Evolutionary conservation across 2,888 invertebrate species (phyloP).

Genomic region (Drosophila algonquin): DNA sequence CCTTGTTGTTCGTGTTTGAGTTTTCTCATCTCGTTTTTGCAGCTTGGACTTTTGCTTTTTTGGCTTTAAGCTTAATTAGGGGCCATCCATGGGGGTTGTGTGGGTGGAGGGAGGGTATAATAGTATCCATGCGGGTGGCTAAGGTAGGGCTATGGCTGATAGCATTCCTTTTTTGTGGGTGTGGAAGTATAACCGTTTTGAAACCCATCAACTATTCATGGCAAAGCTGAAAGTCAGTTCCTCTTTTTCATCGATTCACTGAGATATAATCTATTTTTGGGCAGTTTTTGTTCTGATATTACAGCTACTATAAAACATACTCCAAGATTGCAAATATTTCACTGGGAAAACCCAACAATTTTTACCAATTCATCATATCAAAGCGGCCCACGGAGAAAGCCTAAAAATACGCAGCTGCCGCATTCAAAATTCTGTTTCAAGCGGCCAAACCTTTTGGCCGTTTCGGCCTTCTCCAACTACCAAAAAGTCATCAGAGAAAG

Average conservation of each 20-base stretch:
- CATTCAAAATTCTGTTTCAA: constrained; percentile 69
- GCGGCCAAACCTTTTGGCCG: constrained; percentile 53
- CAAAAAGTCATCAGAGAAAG: constrained; percentile 27
- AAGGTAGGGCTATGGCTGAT: background rate
- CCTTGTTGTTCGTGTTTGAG: constrained; percentile 40
- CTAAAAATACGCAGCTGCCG: constrained; percentile 30
- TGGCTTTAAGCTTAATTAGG: constrained; percentile 60
- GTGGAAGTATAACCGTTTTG: background rate
- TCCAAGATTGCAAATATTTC: background rate
- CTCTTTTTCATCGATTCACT: background rate
- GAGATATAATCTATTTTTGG: background rate
- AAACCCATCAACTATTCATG: background rate
- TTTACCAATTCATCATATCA: no score
- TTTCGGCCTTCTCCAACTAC: constrained; percentile 13
- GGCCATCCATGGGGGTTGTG: background rate
- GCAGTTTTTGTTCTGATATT: background rate
- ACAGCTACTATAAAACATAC: background rate
- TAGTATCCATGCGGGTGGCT: background rate
- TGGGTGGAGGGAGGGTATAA: background rate
- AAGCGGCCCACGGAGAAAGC: background rate
- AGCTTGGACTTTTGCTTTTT: constrained; percentile 49
- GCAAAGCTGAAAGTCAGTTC: background rate
- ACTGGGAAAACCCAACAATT: background rate
- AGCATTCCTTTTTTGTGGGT: background rate
- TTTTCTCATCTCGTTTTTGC: constrained; percentile 37